These are phyloP conservation scores for Pitta sordida DNA, from an alignment of 2,113 vertebrate species.

Conservation along the genomic window DNA sequence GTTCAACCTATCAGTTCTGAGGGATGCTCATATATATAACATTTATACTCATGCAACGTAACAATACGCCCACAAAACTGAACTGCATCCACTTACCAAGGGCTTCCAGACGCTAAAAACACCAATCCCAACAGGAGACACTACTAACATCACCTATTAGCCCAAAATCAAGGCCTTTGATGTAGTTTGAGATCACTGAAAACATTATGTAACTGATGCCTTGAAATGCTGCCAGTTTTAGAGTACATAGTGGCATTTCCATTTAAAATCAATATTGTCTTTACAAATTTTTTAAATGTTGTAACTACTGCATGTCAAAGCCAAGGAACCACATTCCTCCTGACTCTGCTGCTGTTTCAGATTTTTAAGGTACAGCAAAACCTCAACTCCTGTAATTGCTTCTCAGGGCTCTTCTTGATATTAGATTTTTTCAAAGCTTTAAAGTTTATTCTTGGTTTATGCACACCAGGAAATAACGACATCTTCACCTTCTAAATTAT, in stretches of 20 bases:
- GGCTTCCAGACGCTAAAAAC: neutral
- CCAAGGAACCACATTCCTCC: neutral
- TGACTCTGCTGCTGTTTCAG: neutral
- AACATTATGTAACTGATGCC: neutral
- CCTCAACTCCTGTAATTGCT: neutral
- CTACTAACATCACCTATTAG: neutral
- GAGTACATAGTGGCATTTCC: neutral
- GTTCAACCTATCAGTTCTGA: neutral
- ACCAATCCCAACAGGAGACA: neutral
- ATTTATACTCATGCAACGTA: neutral
- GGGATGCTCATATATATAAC: neutral
- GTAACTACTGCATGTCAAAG: neutral
- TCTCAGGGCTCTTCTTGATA: neutral
- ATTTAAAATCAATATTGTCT: neutral
- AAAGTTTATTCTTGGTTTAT: neutral
- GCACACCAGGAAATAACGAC: neutral
- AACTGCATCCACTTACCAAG: neutral
- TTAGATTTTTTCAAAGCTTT: neutral
- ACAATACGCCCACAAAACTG: neutral
- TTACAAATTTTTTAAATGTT: neutral
- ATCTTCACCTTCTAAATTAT: neutral
- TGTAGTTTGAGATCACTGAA: neutral
- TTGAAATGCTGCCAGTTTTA: neutral
- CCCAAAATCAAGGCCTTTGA: neutral
- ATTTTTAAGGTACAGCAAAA: neutral